A percentile compares a stretch with the other conserved stretches of the same genome.
Conservation (phyloP, 2,888 invertebrate species). For the Dione vanillae region DNA sequence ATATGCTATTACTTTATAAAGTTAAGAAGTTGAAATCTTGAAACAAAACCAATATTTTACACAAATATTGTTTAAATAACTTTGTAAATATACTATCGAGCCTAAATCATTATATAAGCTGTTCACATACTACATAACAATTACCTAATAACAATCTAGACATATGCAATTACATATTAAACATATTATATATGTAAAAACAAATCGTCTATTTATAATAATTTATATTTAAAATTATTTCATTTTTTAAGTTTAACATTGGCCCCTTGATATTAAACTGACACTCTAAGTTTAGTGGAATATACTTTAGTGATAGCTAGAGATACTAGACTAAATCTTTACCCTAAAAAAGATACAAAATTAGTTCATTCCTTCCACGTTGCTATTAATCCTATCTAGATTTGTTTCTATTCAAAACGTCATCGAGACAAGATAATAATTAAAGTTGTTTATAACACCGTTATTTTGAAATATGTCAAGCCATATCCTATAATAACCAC, state of each 20-base stretch:
- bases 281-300: too few relatives aligned
- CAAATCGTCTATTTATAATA: too few relatives aligned
- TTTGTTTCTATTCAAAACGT: not conserved
- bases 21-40: not conserved
- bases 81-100: too few relatives aligned
- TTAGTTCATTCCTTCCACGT: not conserved
- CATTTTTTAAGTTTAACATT: too few relatives aligned
- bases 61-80: too few relatives aligned
- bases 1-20: not conserved
- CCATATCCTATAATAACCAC: conserved; percentile 33
- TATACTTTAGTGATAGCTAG: too few relatives aligned
- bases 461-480: conserved; percentile 12
- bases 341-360: not conserved
- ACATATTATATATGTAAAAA: too few relatives aligned
- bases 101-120: too few relatives aligned
- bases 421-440: not conserved
- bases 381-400: not conserved
- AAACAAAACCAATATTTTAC: too few relatives aligned
- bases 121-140: not conserved
- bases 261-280: too few relatives aligned
- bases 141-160: not conserved
- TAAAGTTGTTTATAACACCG: not conserved
- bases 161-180: not conserved
- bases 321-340: too few relatives aligned
- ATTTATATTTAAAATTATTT: too few relatives aligned